Percentiles rank a stretch among this genome's conserved stretches.
Conservation (phyloP, 2,888 invertebrate species). For the Gerris lacustris region DNA sequence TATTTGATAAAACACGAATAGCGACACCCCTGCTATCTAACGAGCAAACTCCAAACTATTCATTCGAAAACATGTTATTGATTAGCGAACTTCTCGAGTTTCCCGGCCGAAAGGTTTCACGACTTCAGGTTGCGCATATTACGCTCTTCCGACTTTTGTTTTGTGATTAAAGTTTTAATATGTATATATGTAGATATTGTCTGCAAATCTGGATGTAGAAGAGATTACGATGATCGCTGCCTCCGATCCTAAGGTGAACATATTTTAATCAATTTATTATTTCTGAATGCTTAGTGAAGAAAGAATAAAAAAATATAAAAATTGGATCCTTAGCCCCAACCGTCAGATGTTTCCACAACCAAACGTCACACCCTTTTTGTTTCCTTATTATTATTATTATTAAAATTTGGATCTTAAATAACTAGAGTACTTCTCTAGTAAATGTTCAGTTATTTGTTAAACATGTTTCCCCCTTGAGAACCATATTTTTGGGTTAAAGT, state of each 20-base stretch:
- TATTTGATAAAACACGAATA: not conserved
- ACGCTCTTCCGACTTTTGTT: not conserved
- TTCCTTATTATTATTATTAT: too few relatives aligned
- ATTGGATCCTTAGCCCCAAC: too few relatives aligned
- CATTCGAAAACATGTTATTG: too few relatives aligned
- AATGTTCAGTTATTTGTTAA: too few relatives aligned
- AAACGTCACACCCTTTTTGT: too few relatives aligned
- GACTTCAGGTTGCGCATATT: not conserved
- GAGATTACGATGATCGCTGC: conserved; percentile 76
- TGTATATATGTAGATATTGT: conserved; percentile 5
- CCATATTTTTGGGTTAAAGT: too few relatives aligned
- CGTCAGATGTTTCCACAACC: too few relatives aligned
- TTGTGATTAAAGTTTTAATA: not conserved
- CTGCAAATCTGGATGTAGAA: conserved; percentile 67
- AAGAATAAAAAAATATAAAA: too few relatives aligned
- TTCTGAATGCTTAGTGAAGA: not conserved
- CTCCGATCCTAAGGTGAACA: conserved; percentile 67
- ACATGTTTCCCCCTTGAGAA: too few relatives aligned
- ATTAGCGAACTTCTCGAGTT: not conserved
- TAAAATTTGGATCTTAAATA: too few relatives aligned
- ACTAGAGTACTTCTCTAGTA: too few relatives aligned
- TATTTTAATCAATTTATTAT: not conserved
- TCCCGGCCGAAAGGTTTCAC: not conserved
- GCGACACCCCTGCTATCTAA: conserved; percentile 6
- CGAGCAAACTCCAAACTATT: not conserved